A percentile compares a stretch with the other conserved stretches of the same genome.
Conservation (phyloP, 1,140 invertebrate genomes). For the Drosophila chauvacae region DNA sequence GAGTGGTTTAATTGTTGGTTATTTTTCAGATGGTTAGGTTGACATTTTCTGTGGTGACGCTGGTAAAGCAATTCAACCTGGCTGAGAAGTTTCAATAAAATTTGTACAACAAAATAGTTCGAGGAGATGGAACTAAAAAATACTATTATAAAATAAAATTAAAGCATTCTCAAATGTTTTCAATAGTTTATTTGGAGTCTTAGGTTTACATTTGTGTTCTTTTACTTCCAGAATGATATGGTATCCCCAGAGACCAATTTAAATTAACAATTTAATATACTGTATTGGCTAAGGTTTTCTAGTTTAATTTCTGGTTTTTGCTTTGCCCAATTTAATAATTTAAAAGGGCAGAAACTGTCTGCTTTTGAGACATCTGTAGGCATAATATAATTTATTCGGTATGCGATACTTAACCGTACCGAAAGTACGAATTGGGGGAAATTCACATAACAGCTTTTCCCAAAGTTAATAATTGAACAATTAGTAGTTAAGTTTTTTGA, state of each 20-base stretch:
- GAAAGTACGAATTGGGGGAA: neutral
- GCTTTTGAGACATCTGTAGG: neutral
- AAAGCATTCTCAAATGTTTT: neutral
- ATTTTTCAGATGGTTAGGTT: slow-evolving; percentile 52
- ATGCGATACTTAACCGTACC: neutral
- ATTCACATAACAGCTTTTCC: neutral
- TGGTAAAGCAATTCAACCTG: slow-evolving; percentile 56
- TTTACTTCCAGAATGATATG: no score
- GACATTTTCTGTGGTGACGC: slow-evolving; percentile 60
- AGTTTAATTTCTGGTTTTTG: no score
- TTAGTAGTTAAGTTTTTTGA: neutral
- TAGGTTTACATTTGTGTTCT: no score
- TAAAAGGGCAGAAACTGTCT: neutral
- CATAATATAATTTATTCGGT: neutral
- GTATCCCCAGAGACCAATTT: no score
- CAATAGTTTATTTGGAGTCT: neutral
- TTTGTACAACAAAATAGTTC: no score
- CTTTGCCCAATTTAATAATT: no score
- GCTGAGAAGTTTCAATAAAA: slow-evolving; percentile 54
- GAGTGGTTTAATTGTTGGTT: neutral
- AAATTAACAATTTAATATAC: no score
- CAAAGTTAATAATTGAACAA: slow-evolving; percentile 18
- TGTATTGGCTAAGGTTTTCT: no score
- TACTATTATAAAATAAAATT: neutral
- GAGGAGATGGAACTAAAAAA: no score